Percentiles rank a stretch among this genome's conserved stretches.
phyloP scores from a whole-genome alignment of 2,888 invertebrate species.

The Limnephilus auricula region DNA sequence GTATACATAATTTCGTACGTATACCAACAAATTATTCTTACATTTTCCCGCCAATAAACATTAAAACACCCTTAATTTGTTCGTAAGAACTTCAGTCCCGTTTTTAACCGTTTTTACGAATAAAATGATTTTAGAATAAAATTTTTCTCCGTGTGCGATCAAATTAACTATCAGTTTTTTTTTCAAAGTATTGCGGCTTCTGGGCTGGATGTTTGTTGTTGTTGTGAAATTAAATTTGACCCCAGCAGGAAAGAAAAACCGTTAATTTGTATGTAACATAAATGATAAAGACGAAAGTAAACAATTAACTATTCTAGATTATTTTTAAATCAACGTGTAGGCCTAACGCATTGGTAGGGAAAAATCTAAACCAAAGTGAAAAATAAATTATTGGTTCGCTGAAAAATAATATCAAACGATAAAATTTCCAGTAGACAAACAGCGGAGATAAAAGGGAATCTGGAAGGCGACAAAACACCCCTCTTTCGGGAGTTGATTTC shows the following conservation, averaged over 20 bases:
- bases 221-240: neutral
- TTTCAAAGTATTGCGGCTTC: neutral
- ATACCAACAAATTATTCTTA: no score
- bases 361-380: neutral
- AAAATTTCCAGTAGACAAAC: slow-evolving; percentile 39
- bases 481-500: slow-evolving; percentile 51
- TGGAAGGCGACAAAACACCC: slow-evolving; percentile 51
- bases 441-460: slow-evolving; percentile 35
- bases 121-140: no score
- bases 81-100: no score
- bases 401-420: slow-evolving; percentile 40
- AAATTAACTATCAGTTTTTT: neutral
- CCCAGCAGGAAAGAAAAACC: neutral
- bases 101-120: no score
- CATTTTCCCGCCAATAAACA: no score
- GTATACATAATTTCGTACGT: no score
- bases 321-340: neutral
- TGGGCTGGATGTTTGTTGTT: no score
- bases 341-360: neutral
- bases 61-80: no score
- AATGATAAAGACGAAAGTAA: neutral
- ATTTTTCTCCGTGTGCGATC: no score
- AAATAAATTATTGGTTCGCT: slow-evolving; percentile 13
- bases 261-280: neutral
- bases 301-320: neutral